Evolutionary conservation across 2,888 invertebrate genomes (phyloP).

Genomic region (Lamproptera curius): DNA sequence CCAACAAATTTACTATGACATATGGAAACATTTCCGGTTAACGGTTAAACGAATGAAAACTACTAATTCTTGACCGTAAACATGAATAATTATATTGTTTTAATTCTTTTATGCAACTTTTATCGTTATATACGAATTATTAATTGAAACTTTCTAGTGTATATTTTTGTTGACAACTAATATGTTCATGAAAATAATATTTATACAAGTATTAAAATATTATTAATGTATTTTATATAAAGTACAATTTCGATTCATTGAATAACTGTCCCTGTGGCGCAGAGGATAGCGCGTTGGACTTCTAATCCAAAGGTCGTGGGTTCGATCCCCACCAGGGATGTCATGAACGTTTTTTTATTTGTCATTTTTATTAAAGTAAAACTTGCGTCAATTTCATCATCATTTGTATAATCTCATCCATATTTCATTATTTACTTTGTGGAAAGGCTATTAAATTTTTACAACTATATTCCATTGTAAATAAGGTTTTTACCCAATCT

Average conservation of each 20-base stretch:
- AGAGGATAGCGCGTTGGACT: constrained; percentile 94
- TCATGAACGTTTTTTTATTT: neutral
- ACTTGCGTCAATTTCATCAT: constrained; percentile 10
- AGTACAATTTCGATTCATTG: too few relatives aligned
- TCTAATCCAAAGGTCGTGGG: constrained; percentile 94
- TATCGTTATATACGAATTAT: too few relatives aligned
- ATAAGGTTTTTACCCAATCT: too few relatives aligned
- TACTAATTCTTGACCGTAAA: neutral
- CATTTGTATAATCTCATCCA: too few relatives aligned
- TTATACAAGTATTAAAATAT: too few relatives aligned
- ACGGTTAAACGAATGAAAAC: neutral
- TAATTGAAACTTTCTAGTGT: too few relatives aligned
- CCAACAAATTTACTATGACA: constrained; percentile 42
- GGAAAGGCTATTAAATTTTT: constrained; percentile 6
- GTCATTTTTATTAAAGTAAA: constrained; percentile 22
- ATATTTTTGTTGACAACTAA: too few relatives aligned
- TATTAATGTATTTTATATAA: too few relatives aligned
- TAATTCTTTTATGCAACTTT: too few relatives aligned
- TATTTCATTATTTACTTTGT: constrained; percentile 18
- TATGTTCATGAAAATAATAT: too few relatives aligned
- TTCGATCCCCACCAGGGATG: constrained; percentile 92
- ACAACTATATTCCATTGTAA: neutral
- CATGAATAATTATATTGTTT: too few relatives aligned
- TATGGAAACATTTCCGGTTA: constrained; percentile 46
- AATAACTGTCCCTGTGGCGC: constrained; percentile 86